A percentile compares a stretch with the other conserved stretches of the same genome.
Evolutionary conservation across 2,888 invertebrate species (phyloP).

Genomic region (Synergus itoensis): DNA sequence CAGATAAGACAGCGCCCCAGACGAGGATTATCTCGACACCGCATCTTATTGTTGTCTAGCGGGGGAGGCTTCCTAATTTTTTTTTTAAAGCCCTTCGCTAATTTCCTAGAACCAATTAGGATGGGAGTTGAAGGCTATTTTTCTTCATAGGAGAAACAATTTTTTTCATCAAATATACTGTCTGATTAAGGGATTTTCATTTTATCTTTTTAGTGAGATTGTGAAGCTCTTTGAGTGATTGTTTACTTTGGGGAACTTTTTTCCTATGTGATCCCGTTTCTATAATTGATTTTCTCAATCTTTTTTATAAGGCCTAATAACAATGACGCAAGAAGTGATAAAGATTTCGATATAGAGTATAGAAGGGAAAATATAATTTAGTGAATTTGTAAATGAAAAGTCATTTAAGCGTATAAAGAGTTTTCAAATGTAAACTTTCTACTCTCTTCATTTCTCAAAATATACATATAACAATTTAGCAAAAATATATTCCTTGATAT

Average conservation of each 20-base stretch:
- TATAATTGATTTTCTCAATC: neutral
- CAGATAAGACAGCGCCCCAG: slow-evolving; percentile 39
- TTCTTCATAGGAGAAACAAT: neutral
- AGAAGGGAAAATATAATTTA: neutral
- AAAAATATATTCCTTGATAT: neutral
- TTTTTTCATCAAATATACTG: neutral
- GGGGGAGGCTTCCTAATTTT: slow-evolving; percentile 33
- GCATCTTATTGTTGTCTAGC: slow-evolving; percentile 35
- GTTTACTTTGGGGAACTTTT: slow-evolving; percentile 2
- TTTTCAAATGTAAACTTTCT: too few species aligned
- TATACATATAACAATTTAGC: too few species aligned
- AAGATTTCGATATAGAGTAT: neutral
- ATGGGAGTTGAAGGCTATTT: neutral
- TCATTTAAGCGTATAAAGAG: too few species aligned
- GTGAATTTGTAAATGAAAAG: too few species aligned
- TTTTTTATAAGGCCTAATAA: neutral
- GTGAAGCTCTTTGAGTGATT: neutral
- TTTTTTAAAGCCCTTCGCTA: slow-evolving; percentile 33
- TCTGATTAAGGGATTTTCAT: neutral
- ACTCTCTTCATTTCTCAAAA: too few species aligned
- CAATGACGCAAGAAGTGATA: neutral
- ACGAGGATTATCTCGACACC: slow-evolving; percentile 39
- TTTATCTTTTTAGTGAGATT: neutral
- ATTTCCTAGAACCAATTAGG: slow-evolving; percentile 13
- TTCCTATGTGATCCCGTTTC: neutral